Evolutionary conservation across 2,113 vertebrate genomes (phyloP).

Genomic region (Paramormyrops kingsleyae): DNA sequence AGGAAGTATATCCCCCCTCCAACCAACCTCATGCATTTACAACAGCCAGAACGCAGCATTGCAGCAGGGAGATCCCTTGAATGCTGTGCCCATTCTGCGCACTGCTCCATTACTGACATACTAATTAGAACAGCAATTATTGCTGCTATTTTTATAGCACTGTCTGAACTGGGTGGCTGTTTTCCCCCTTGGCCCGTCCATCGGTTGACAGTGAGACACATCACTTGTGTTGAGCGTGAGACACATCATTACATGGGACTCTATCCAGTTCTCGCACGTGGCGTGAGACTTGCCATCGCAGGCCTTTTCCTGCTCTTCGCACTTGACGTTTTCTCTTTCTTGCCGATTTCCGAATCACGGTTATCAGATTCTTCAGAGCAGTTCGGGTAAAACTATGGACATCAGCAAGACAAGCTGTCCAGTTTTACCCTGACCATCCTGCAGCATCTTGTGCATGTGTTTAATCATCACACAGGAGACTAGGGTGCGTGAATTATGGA

Average conservation of each 20-base stretch:
- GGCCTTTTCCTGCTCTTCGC: neutral
- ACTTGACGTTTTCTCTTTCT: neutral
- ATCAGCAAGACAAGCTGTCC: neutral
- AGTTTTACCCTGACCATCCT: neutral
- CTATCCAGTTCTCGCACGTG: neutral
- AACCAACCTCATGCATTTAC: neutral
- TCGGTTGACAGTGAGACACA: neutral
- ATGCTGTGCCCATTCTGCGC: neutral
- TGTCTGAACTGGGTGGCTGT: neutral
- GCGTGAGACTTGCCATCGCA: neutral
- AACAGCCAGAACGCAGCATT: neutral
- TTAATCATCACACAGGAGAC: constrained; percentile 23
- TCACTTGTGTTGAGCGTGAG: neutral
- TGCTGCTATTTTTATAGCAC: neutral
- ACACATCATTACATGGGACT: neutral
- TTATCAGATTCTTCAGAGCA: neutral
- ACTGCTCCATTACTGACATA: neutral
- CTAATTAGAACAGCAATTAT: constrained; percentile 11
- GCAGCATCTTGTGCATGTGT: constrained; percentile 14
- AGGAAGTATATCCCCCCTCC: neutral
- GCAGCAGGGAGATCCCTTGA: neutral
- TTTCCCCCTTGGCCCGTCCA: neutral
- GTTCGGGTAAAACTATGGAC: neutral
- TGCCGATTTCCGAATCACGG: neutral
- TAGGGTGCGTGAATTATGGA: constrained; percentile 29